A percentile compares a stretch with the other conserved stretches of the same genome.
phyloP scores from a whole-genome alignment of 2,113 vertebrate genomes.

The Tachysurus fulvidraco region DNA sequence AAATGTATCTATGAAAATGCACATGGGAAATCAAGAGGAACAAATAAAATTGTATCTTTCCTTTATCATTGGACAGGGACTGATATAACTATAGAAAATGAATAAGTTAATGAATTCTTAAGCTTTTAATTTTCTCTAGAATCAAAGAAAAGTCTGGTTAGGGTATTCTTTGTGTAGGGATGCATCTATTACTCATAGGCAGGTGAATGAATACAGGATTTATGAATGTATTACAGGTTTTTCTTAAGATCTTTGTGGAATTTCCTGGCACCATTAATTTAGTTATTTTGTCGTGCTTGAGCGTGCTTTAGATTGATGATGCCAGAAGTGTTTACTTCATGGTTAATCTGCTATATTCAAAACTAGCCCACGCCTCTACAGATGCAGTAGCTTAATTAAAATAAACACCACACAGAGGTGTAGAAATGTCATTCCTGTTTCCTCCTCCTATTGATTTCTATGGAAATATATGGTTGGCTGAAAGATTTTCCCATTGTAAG shows the following conservation, averaged over 20 bases:
- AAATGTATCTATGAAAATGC: neutral
- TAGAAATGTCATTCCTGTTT: slow-evolving; percentile 1
- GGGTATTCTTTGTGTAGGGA: neutral
- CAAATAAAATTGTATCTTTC: neutral
- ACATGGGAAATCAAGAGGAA: neutral
- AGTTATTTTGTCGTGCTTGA: slow-evolving; percentile 9
- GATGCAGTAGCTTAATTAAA: neutral
- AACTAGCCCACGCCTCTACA: neutral
- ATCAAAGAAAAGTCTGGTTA: neutral
- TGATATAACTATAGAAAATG: neutral
- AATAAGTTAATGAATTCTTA: neutral
- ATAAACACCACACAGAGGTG: neutral
- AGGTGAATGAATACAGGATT: neutral
- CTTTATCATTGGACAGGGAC: neutral
- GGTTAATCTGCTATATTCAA: neutral
- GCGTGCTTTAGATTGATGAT: neutral
- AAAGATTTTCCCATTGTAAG: neutral
- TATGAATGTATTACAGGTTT: neutral
- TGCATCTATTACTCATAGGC: neutral
- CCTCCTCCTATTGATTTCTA: slow-evolving; percentile 38
- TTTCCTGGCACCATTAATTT: neutral
- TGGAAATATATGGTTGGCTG: slow-evolving; percentile 8
- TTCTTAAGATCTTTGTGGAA: neutral
- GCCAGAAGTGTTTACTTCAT: neutral
- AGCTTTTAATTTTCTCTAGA: neutral